Percentiles rank a stretch among this genome's conserved stretches.
These are phyloP conservation scores for Ophiodon elongatus DNA, from an alignment of 2,113 vertebrate genomes.

Conservation along the genomic window DNA sequence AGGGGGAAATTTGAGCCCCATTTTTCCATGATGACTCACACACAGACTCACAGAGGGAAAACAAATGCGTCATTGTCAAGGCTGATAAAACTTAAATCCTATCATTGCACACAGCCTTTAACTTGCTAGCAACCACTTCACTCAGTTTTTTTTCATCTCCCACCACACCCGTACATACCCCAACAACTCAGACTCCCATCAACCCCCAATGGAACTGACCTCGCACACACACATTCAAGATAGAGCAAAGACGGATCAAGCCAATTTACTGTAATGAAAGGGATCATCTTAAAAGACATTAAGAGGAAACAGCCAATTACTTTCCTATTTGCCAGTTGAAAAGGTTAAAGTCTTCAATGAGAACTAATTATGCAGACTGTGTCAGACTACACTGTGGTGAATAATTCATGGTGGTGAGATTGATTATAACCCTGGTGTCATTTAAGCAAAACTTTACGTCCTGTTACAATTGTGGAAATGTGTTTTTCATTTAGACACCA, in stretches of 20 bases:
- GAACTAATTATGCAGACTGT: conserved; percentile 53
- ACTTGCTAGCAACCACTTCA: neutral
- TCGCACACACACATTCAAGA: conserved; percentile 2
- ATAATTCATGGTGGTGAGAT: conserved; percentile 51
- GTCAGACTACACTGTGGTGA: conserved; percentile 48
- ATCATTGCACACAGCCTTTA: neutral
- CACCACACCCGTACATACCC: neutral
- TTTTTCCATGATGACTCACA: neutral
- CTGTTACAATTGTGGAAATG: conserved; percentile 5
- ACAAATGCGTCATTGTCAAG: too few species aligned
- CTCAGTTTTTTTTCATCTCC: neutral
- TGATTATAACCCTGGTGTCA: conserved; percentile 18
- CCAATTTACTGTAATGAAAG: conserved; percentile 43
- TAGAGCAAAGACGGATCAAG: conserved; percentile 17
- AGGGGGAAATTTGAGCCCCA: neutral
- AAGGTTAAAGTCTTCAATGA: conserved; percentile 63
- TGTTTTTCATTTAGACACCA: conserved; percentile 12
- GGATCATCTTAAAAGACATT: conserved; percentile 48
- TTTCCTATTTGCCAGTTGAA: conserved; percentile 55
- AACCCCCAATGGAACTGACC: conserved; percentile 27
- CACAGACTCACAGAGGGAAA: too few species aligned
- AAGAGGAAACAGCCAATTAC: conserved; percentile 50
- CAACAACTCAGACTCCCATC: conserved; percentile 12
- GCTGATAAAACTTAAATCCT: neutral
- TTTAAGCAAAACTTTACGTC: conserved; percentile 30